These are phyloP conservation scores for Onchidella celtica DNA, from an alignment of 2,888 invertebrate genomes.

Conservation along the genomic window DNA sequence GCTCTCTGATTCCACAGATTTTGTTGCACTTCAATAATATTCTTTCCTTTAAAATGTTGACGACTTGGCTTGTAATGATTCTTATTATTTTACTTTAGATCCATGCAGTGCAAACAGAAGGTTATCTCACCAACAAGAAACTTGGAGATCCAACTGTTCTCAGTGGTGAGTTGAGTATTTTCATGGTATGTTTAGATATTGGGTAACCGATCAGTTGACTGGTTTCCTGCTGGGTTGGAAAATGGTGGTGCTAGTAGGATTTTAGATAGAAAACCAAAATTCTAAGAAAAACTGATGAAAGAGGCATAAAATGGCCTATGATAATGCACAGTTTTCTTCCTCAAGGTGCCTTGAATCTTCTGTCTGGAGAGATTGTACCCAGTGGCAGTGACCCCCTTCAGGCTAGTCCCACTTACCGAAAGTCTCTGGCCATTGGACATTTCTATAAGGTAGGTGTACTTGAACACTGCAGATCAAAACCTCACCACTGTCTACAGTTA, in stretches of 20 bases:
- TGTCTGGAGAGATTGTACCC: slow-evolving; percentile 85
- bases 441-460: slow-evolving; percentile 86
- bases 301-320: background rate
- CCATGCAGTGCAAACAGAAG: slow-evolving; percentile 82
- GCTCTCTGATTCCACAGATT: too few species aligned
- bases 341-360: slow-evolving; percentile 81
- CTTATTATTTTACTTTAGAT: slow-evolving; percentile 77
- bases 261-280: too few species aligned
- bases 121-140: slow-evolving; percentile 66
- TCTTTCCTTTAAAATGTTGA: too few species aligned
- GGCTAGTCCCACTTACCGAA: slow-evolving; percentile 86
- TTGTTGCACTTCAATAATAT: too few species aligned
- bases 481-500: too few species aligned
- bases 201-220: background rate
- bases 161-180: slow-evolving; percentile 68
- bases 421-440: slow-evolving; percentile 87
- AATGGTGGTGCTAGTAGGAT: too few species aligned
- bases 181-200: background rate
- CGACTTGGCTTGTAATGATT: too few species aligned
- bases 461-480: background rate
- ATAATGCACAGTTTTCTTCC: background rate
- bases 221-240: too few species aligned
- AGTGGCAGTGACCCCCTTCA: slow-evolving; percentile 86
- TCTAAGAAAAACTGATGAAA: too few species aligned
- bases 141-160: slow-evolving; percentile 65